Evolutionary conservation across 23 tunicate genomes (phyloP).

Genomic region (Botrylloides violaceus): DNA sequence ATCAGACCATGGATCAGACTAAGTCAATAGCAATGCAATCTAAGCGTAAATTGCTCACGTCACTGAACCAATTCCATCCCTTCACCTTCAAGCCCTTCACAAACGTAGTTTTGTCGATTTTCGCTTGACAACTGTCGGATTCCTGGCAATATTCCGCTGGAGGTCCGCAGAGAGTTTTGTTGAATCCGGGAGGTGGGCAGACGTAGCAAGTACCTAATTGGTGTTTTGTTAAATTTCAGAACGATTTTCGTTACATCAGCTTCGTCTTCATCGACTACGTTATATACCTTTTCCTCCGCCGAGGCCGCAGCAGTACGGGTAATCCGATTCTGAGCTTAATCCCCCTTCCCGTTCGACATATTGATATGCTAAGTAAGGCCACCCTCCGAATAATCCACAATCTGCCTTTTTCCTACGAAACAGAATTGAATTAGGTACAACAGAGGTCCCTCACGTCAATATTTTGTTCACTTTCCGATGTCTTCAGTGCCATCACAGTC

Average conservation of each 20-base stretch:
- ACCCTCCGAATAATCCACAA: constrained; percentile 64
- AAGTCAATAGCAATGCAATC: too few species aligned
- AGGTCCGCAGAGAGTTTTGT: constrained; percentile 59
- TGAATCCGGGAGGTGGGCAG: constrained; percentile 49
- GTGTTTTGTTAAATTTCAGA: too few species aligned
- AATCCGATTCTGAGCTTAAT: constrained; percentile 37
- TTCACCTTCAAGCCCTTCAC: constrained; percentile 28
- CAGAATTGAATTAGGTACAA: neutral
- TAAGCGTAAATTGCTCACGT: too few species aligned
- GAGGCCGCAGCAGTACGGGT: constrained; percentile 55
- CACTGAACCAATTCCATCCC: constrained; percentile 30
- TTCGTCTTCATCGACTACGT: too few species aligned
- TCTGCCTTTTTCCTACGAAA: constrained; percentile 29
- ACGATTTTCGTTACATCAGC: neutral
- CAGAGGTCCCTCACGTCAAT: neutral
- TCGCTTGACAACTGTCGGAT: constrained; percentile 36
- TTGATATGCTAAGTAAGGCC: constrained; percentile 58
- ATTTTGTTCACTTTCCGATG: constrained; percentile 5
- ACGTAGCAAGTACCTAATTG: constrained; percentile 65
- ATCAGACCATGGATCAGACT: too few species aligned
- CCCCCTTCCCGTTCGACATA: constrained; percentile 51
- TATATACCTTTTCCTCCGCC: constrained; percentile 77
- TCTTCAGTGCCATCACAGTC: constrained; percentile 49
- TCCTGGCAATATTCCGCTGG: constrained; percentile 47
- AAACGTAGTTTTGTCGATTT: constrained; percentile 23